Percentiles rank a stretch among this genome's conserved stretches.
These are phyloP conservation scores for Pungitius pungitius DNA, from an alignment of 2,113 vertebrate genomes.

Conservation along the genomic window DNA sequence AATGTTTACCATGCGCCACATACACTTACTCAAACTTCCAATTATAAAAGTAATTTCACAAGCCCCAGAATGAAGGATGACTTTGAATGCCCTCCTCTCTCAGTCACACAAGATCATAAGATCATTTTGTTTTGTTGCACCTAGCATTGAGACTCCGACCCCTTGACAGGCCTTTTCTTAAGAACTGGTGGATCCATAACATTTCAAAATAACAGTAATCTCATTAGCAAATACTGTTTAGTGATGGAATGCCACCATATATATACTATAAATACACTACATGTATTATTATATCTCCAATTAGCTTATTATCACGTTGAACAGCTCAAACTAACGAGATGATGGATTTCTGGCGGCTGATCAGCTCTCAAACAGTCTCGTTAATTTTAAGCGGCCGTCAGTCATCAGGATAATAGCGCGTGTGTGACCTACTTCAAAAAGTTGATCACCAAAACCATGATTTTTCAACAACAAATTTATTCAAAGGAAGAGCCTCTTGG, in stretches of 20 bases:
- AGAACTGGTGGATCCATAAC: not conserved
- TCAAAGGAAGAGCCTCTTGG: too few species aligned
- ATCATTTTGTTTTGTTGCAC: not conserved
- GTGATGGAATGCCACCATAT: slow-evolving; percentile 15
- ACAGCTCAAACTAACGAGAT: too few species aligned
- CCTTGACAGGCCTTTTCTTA: not conserved
- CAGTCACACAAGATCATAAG: not conserved
- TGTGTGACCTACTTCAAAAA: too few species aligned
- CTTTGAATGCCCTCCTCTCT: not conserved
- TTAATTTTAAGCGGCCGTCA: too few species aligned
- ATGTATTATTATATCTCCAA: too few species aligned
- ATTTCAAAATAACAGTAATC: not conserved
- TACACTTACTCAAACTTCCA: not conserved
- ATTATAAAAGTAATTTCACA: not conserved
- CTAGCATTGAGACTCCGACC: not conserved
- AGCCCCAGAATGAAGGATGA: not conserved
- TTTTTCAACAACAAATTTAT: too few species aligned
- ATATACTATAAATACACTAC: not conserved
- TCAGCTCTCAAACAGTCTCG: too few species aligned
- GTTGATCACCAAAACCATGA: too few species aligned
- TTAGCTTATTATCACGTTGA: too few species aligned
- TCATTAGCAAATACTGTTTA: slow-evolving; percentile 46
- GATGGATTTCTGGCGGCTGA: too few species aligned
- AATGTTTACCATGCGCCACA: not conserved
- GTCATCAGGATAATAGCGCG: too few species aligned